These are phyloP conservation scores for Tiliacea citrago DNA, from an alignment of 2,888 invertebrate species.

Conservation along the genomic window DNA sequence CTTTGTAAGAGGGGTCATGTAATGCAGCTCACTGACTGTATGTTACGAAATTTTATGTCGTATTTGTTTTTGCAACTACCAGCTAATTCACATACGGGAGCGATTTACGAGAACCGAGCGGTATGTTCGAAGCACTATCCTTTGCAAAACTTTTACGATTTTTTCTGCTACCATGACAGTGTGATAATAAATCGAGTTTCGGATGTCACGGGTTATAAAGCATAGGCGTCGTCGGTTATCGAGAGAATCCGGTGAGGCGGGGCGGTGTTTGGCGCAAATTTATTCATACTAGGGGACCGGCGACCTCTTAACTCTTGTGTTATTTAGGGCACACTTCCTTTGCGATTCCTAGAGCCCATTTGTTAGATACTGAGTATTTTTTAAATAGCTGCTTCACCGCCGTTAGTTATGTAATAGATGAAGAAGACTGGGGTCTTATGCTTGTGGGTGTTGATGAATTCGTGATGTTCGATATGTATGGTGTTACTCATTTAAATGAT, in stretches of 20 bases:
- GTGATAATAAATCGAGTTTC: conserved; percentile 89
- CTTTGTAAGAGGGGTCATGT: no score
- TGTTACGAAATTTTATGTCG: no score
- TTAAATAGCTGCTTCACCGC: conserved; percentile 51
- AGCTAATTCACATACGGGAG: conserved; percentile 22
- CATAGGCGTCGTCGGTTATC: conserved; percentile 89
- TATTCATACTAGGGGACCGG: conserved; percentile 86
- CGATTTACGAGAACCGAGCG: conserved; percentile 29
- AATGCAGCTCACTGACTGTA: no score
- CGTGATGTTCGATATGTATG: background rate
- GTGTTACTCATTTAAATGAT: background rate
- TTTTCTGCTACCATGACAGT: conserved; percentile 78
- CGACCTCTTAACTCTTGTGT: conserved; percentile 85
- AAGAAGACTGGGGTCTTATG: background rate
- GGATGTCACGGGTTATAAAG: conserved; percentile 90
- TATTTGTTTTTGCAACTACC: no score
- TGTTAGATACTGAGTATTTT: conserved; percentile 70
- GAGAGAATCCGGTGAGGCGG: conserved; percentile 86
- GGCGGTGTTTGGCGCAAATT: conserved; percentile 81
- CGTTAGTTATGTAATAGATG: conserved; percentile 17
- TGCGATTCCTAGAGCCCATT: conserved; percentile 58
- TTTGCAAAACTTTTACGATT: conserved; percentile 69
- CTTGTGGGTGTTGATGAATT: conserved; percentile 21
- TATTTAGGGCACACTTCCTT: conserved; percentile 89
- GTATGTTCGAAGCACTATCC: conserved; percentile 40